Base-by-base conservation (phyloP, 2,113 vertebrate species). In the Microcebus murinus region DNA sequence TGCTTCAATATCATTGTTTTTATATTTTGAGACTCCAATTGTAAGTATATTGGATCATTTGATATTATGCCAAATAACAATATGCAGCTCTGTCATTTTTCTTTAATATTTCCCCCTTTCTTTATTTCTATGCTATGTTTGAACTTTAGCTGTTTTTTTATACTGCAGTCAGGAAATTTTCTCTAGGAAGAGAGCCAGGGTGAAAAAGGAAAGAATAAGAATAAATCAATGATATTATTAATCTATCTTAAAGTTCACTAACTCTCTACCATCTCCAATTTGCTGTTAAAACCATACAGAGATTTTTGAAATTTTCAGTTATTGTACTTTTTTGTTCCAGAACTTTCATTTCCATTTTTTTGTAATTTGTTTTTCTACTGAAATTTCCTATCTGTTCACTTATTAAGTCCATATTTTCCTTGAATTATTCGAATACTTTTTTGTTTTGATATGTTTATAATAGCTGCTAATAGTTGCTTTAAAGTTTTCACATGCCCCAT, bases 201-300 rank as follows among this genome's bases (percentile, higher is more conserved):
- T 95, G 48, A 89, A 96, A 86, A 96, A 92, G 55, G 29, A 94
- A 87, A 50, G 52, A 50, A 91, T 76, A 95, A 83, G 57, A 92
- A 89, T 76, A 65, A 71, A 91, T 98, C 96, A 95, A 74, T 86
- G 74, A 94, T 95, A 92, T 95, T 96, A 95, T 95, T 97, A 97
- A 95, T 96, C 82, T 97, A 55, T 96, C 87, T 85, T 93, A 52
- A 73, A 92, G 94, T 96, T 96, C 91, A 96, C 61, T 61, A 87
- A 21, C 88, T 87, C 73, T 67, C 55, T 95, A 91, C 77, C 81
- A 88, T 84, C 27, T 94, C 55, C 70, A 95, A 65, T 97, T 87
- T 96, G 80, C 48, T 92, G 13, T 90, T 82, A 88, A 88, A 48
- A 15, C 6, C 45, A 90, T 76, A 48, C 1, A 67, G 18, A 92